Evolutionary conservation across 1,140 invertebrate species (phyloP), one percentile per base, ranked within the genome.

Genomic region (Bombus affinis): DNA sequence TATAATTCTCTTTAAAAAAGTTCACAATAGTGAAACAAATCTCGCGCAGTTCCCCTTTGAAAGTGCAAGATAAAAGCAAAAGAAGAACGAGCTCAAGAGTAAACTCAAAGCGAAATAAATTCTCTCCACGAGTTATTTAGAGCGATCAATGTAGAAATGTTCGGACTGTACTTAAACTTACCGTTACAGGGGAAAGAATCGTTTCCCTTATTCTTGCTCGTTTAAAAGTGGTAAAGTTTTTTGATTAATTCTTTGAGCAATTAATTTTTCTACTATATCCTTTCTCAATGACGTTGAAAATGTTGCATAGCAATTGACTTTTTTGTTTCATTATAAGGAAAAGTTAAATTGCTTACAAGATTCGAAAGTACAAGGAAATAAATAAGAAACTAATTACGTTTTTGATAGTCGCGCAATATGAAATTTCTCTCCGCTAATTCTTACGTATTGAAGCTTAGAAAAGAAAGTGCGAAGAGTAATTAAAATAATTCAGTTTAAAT

Each of bases 101-200:
- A 85, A 85, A 72, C 39, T 72, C 37, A 39, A 35, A 71, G 71
- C 25, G 71, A 72, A 89, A 89, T 89, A 89, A 89, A 89, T 89
- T 85, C 83, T 75, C 88, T 28, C 32, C 12, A 6, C 37, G 86
- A 88, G 77, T 89, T 88, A 89, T 89, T 81, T 88, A 76, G 80
- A 85, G 18, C 66, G 35, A 70, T 70, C 68, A n/a, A 68, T 68
- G 32, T 68, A 22, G 65, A 70, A 70, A 70, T 37, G 68, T 39
- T 70, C 35, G 22, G 32, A 18, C 32, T 68, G 66, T 35, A 83
- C 86, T 76, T 66, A 70, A 88, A 85, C 82, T 35, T 35, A 42
- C 81, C 22, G 25, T 37, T 25, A 25, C 22, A 39, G 39, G 66
- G 44, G 53, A 75, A 78, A 18, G 39, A 44, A 88, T 53, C 84